Evolutionary conservation across 30 jellyfish, hydroid and myxozoan genomes (phyloP).

Genomic region (Aurelia aurita): DNA sequence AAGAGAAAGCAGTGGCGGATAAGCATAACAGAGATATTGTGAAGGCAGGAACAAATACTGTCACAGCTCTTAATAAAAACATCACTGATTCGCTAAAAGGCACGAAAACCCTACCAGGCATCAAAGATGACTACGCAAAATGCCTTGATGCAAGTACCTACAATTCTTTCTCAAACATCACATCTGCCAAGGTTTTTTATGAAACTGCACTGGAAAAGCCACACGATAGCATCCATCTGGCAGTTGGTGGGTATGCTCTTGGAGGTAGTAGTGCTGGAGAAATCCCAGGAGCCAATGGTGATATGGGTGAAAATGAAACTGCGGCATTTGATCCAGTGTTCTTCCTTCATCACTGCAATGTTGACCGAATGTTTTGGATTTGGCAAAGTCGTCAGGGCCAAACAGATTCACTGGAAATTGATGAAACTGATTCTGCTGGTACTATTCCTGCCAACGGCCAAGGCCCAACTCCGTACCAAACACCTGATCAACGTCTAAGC

Average conservation of each 20-base stretch:
- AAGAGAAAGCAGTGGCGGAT: neutral
- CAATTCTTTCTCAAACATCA: constrained; percentile 37
- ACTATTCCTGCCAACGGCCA: constrained; percentile 38
- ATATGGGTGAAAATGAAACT: constrained; percentile 59
- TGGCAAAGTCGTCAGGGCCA: constrained; percentile 26
- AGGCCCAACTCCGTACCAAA: constrained; percentile 63
- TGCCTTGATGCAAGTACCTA: constrained; percentile 30
- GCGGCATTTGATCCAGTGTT: constrained; percentile 62
- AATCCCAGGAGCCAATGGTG: constrained; percentile 53
- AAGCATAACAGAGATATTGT: neutral
- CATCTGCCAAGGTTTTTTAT: neutral
- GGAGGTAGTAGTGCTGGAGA: neutral
- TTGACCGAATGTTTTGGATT: constrained; percentile 59
- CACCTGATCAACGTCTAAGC: neutral
- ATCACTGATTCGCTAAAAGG: neutral
- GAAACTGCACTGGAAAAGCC: constrained; percentile 28
- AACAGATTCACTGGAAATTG: neutral
- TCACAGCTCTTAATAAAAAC: neutral
- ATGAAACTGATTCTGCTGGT: constrained; percentile 1
- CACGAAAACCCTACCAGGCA: no score
- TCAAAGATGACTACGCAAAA: neutral
- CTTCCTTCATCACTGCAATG: constrained; percentile 52
- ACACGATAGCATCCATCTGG: constrained; percentile 44
- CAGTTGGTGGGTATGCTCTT: constrained; percentile 36
- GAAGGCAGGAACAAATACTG: constrained; percentile 3